Conservation (phyloP, 2,797 vertebrate genomes). For the Macropodus opercularis region DNA sequence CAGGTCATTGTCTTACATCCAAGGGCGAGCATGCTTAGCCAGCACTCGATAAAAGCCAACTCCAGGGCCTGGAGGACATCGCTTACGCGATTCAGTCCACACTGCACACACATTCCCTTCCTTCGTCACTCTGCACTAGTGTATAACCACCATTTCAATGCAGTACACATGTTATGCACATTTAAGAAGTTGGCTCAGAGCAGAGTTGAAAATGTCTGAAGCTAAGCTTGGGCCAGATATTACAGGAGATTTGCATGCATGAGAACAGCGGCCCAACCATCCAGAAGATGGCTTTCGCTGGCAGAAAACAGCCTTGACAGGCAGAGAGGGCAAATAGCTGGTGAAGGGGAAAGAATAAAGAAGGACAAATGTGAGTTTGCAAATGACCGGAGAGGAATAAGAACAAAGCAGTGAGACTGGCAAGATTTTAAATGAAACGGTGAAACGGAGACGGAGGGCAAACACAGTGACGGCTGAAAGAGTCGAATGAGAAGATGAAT, state of each 20-base stretch:
- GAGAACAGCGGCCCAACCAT: constrained; percentile 42
- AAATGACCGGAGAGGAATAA: constrained; percentile 46
- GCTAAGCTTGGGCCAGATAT: constrained; percentile 64
- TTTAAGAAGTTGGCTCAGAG: constrained; percentile 26
- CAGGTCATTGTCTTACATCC: constrained; percentile 64
- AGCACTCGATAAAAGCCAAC: constrained; percentile 25
- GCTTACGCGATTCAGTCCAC: constrained; percentile 36
- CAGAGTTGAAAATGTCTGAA: too few species aligned
- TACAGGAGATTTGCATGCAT: constrained; percentile 67
- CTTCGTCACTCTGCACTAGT: constrained; percentile 7
- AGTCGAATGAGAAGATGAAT: constrained; percentile 39
- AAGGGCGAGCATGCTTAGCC: constrained; percentile 58
- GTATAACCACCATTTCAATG: not conserved
- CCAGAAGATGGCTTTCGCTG: constrained; percentile 34
- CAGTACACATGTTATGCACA: constrained; percentile 15
- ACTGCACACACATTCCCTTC: constrained; percentile 1
- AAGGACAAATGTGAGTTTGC: constrained; percentile 24
- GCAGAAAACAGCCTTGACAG: constrained; percentile 13
- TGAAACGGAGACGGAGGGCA: constrained; percentile 18
- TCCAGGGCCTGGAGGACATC: constrained; percentile 3
- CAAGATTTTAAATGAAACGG: constrained; percentile 54
- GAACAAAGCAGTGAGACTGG: constrained; percentile 24
- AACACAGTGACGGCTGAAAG: constrained; percentile 33
- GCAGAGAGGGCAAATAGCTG: constrained; percentile 11
- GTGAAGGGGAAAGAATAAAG: constrained; percentile 12